Percentiles rank a stretch among this genome's conserved stretches.
phyloP scores from a whole-genome alignment of 1,140 invertebrate species.

The Polyergus mexicanus region DNA sequence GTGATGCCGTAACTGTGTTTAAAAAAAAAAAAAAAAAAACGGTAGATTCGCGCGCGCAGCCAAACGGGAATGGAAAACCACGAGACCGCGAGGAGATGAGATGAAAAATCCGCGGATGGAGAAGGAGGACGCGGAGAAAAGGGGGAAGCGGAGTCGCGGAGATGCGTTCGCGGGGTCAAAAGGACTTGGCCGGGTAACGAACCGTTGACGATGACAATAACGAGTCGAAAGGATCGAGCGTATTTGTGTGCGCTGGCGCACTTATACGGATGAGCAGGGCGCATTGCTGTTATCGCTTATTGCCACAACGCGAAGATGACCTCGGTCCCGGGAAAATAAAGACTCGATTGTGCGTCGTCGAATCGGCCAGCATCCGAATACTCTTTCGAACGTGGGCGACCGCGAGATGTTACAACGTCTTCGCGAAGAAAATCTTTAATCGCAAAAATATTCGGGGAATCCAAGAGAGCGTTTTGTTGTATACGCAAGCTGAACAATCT shows the following conservation, averaged over 20 bases:
- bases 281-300: slow-evolving; percentile 70
- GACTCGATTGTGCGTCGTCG: slow-evolving; percentile 50
- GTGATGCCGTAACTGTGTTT: background rate
- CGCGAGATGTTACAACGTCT: background rate
- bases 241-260: slow-evolving; percentile 70
- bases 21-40: slow-evolving; percentile 23
- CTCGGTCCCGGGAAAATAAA: slow-evolving; percentile 50
- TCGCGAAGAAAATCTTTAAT: slow-evolving; percentile 10
- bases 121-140: background rate
- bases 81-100: slow-evolving; percentile 21
- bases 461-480: too few relatives aligned
- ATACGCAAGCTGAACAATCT: slow-evolving; percentile 9
- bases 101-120: background rate
- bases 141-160: slow-evolving; percentile 12
- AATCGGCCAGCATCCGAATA: slow-evolving; percentile 9
- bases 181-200: slow-evolving; percentile 74
- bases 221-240: slow-evolving; percentile 69
- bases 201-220: slow-evolving; percentile 76
- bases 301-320: slow-evolving; percentile 52
- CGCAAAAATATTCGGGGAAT: slow-evolving; percentile 23
- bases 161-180: slow-evolving; percentile 67
- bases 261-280: slow-evolving; percentile 34
- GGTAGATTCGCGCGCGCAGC: background rate
- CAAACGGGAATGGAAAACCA: background rate
- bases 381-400: background rate